These are phyloP conservation scores for Nephrotoma flavescens DNA, from an alignment of 2,888 invertebrate species.

Conservation along the genomic window DNA sequence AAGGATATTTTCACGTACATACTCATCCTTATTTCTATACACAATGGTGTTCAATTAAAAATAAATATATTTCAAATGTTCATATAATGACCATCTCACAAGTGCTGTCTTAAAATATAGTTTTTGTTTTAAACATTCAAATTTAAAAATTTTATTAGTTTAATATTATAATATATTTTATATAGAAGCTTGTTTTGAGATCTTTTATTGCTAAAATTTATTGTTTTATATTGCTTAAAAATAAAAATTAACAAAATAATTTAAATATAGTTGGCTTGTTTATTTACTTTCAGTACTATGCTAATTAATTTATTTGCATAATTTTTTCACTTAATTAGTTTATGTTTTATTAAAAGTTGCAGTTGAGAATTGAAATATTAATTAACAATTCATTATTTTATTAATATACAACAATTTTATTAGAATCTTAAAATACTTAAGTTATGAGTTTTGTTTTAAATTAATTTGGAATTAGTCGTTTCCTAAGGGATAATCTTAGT, in stretches of 20 bases:
- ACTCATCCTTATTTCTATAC: not conserved
- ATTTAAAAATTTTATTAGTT: not conserved
- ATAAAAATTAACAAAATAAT: not conserved
- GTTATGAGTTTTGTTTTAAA: too few species aligned
- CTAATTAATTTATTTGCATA: not conserved
- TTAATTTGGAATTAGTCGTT: too few species aligned
- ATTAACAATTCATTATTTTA: not conserved
- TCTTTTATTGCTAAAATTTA: not conserved
- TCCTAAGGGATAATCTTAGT: too few species aligned
- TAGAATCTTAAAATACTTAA: too few species aligned
- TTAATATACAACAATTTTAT: not conserved
- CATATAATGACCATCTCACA: conserved; percentile 32
- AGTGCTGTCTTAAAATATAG: conserved; percentile 30
- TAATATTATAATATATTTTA: not conserved
- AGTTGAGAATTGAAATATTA: not conserved
- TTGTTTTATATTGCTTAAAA: not conserved
- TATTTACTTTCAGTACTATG: not conserved
- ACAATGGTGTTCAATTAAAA: conserved; percentile 6
- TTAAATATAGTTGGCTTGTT: not conserved
- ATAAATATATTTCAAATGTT: conserved; percentile 6
- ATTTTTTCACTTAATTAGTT: not conserved
- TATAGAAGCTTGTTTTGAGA: not conserved
- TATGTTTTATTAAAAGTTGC: not conserved
- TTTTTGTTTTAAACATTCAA: not conserved
- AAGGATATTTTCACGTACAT: not conserved